Conservation (phyloP, 1,140 invertebrate species). For the Drosophila teissieri region DNA sequence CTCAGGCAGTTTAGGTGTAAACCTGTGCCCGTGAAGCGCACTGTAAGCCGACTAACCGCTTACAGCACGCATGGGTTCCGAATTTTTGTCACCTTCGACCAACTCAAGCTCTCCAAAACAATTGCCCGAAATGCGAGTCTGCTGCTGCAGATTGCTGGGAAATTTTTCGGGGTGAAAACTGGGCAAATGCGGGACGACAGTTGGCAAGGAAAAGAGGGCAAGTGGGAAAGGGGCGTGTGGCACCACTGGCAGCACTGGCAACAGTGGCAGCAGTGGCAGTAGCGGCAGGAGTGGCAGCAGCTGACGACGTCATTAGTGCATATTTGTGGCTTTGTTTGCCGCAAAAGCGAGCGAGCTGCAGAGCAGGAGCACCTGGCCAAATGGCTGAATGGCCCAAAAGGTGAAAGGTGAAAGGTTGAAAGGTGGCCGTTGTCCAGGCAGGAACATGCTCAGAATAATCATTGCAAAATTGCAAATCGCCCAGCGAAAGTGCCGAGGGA, state of each 20-base stretch:
- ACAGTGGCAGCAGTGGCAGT: conserved; percentile 2
- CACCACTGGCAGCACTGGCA: conserved; percentile 3
- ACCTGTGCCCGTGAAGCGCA: conserved; percentile 11
- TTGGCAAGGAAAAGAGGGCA: not conserved
- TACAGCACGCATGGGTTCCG: conserved; percentile 26
- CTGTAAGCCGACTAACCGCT: conserved; percentile 13
- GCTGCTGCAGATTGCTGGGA: conserved; percentile 17
- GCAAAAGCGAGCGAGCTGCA: conserved; percentile 64
- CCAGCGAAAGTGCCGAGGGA: conserved; percentile 75
- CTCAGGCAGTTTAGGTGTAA: not conserved
- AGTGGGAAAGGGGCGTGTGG: not conserved
- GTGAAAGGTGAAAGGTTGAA: conserved; percentile 37
- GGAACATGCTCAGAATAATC: conserved; percentile 81
- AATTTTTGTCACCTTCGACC: conserved; percentile 46
- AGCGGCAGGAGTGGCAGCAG: conserved; percentile 29
- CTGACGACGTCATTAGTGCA: conserved; percentile 82
- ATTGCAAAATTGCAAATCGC: conserved; percentile 79
- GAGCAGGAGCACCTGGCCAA: conserved; percentile 9
- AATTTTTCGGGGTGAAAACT: conserved; percentile 5
- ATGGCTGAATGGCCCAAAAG: conserved; percentile 23
- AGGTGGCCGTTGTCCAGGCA: conserved; percentile 46
- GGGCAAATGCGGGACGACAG: not conserved
- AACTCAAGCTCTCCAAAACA: conserved; percentile 32
- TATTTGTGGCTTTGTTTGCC: conserved; percentile 84
- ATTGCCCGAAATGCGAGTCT: conserved; percentile 38